These are phyloP conservation scores for Cinclus cinclus DNA, from an alignment of 2,113 vertebrate genomes.

Conservation along the genomic window DNA sequence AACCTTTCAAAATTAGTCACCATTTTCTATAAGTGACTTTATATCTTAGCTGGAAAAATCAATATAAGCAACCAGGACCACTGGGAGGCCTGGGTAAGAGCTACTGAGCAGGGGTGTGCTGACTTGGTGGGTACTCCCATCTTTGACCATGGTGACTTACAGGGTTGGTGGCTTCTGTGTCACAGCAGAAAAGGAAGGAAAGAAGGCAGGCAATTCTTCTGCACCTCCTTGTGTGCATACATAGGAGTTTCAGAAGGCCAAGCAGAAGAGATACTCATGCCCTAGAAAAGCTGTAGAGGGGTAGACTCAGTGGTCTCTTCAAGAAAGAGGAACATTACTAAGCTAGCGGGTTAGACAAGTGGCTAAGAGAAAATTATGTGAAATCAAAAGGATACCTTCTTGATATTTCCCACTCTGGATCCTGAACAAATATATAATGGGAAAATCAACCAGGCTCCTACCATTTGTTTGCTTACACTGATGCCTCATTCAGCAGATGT, in stretches of 20 bases:
- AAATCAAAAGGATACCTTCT: not conserved
- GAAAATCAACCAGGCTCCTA: conserved; percentile 4
- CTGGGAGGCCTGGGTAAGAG: not conserved
- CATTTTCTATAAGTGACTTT: not conserved
- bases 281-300: not conserved
- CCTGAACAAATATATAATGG: not conserved
- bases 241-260: not conserved
- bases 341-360: not conserved
- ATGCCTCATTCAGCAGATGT: conserved; percentile 54
- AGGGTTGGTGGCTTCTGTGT: not conserved
- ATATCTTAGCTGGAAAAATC: not conserved
- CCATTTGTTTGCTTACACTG: conserved; percentile 57
- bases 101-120: not conserved
- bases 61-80: not conserved
- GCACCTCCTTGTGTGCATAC: not conserved
- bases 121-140: not conserved
- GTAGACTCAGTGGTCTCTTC: not conserved
- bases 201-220: not conserved
- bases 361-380: not conserved
- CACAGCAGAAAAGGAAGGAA: not conserved
- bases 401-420: not conserved
- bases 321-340: not conserved
- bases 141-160: not conserved
- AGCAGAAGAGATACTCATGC: not conserved
- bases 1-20: not conserved